Conservation (phyloP, 2,113 vertebrate genomes). For the Eurypyga helias region DNA sequence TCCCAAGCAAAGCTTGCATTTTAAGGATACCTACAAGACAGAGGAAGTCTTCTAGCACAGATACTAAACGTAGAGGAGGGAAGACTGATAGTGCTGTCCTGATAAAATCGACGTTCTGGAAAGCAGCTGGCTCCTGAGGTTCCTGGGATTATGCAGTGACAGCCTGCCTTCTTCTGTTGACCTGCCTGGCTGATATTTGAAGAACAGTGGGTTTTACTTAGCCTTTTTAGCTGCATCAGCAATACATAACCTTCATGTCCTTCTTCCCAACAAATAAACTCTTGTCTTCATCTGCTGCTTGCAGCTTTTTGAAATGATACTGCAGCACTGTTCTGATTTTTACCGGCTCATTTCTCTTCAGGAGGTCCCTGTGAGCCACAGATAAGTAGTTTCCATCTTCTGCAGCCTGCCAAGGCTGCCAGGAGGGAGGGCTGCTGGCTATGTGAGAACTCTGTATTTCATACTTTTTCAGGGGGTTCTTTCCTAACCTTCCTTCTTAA, state of each 20-base stretch:
- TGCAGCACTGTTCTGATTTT: neutral
- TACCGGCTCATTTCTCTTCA: neutral
- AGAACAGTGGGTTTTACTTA: neutral
- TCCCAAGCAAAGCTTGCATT: neutral
- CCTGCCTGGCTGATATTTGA: neutral
- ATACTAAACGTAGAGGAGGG: neutral
- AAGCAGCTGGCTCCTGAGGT: neutral
- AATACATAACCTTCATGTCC: neutral
- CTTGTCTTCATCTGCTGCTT: neutral
- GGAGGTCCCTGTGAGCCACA: neutral
- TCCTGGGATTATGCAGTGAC: neutral
- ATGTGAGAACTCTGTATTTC: neutral
- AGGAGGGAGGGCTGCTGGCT: neutral
- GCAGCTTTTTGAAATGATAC: neutral
- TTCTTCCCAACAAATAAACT: neutral
- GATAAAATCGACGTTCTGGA: neutral
- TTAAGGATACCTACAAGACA: neutral
- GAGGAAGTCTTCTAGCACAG: neutral
- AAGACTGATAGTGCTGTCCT: neutral
- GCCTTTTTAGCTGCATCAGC: neutral
- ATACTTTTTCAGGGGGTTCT: neutral
- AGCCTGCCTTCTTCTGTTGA: neutral
- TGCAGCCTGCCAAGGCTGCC: neutral
- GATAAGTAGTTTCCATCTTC: slow-evolving; percentile 1
- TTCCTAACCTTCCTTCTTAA: neutral